Conservation (phyloP, 2,113 vertebrate genomes). For the Stegastes partitus region DNA sequence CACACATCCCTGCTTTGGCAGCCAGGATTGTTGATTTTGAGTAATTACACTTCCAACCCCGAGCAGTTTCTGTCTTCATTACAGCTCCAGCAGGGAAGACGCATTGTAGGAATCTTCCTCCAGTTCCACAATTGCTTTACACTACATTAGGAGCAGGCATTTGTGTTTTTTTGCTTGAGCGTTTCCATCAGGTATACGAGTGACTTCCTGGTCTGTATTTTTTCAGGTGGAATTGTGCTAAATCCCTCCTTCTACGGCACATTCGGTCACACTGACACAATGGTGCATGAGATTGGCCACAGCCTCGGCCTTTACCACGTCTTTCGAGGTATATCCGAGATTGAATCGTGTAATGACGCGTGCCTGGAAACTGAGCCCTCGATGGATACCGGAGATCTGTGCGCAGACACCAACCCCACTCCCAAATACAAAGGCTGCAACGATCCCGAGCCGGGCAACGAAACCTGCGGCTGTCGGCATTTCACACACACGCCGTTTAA, state of each 20-base stretch:
- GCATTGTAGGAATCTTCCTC: constrained; percentile 46
- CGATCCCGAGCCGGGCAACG: constrained; percentile 93
- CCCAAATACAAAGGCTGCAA: constrained; percentile 95
- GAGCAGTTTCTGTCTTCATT: constrained; percentile 53
- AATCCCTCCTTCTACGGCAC: constrained; percentile 97
- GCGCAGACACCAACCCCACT: constrained; percentile 95
- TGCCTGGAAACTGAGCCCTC: constrained; percentile 98
- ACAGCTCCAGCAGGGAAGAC: constrained; percentile 49
- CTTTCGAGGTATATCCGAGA: constrained; percentile 97
- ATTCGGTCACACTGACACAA: constrained; percentile 96
- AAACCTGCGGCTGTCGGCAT: constrained; percentile 92
- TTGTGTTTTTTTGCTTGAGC: constrained; percentile 22
- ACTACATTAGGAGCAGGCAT: constrained; percentile 18
- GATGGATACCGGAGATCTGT: constrained; percentile 96
- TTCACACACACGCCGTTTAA: constrained; percentile 95
- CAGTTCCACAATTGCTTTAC: constrained; percentile 29
- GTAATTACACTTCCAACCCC: constrained; percentile 60
- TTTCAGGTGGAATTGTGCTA: constrained; percentile 94
- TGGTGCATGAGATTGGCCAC: constrained; percentile 98
- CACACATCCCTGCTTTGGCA: constrained; percentile 36
- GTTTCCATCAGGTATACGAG: constrained; percentile 1
- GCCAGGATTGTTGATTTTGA: constrained; percentile 55
- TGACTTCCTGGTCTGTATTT: constrained; percentile 20
- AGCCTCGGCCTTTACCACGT: constrained; percentile 97
- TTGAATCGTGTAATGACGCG: constrained; percentile 95